Evolutionary conservation across 1,140 invertebrate genomes (phyloP), one percentile per base, ranked within the genome.

Genomic region (Sarcophaga bullata): DNA sequence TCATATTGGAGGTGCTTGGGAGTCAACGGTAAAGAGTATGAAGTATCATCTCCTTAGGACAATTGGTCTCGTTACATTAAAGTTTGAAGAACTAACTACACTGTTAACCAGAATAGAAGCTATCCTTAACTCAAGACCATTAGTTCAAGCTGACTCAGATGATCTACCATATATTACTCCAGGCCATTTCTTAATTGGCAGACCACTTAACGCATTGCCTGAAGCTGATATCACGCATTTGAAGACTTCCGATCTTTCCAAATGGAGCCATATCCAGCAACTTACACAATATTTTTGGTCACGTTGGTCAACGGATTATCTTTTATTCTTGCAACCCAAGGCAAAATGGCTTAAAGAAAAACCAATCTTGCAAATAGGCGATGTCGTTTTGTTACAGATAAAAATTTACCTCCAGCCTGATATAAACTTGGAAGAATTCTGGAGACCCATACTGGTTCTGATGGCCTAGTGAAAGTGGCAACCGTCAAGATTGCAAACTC

Each of bases 171-270:
- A 84, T 10, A 73, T 89, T 1, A 86, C 88, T 8, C 87, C 89
- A 9, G 87, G 86, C 8, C 89, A 90, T 86, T 90, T 89, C 80
- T 62, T 90, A 2, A 87, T 87, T 81, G 89, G 86, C 7, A 73
- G 85, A 15, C 84, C 88, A 3, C 19, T 89, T n/a, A 86, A 76
- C 11, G 75, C 85, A 0, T 7, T 85, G 6, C 81, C 84, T 25
- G 85, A 88, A 81, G 75, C 82, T 10, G 25, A 84, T 68, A 48
- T 73, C 9, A n/a, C 47, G 7, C n/a, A 81, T 49, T 9, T 49
- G n/a, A 81, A 81, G n/a, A 17, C 47, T 8, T 62, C 17, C 13
- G 5, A 17, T 4, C 17, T 81, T 8, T 46, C 6, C 9, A 58
- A 58, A 17, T 81, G 81, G 81, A 73, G 47, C n/a, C n/a, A 17